phyloP scores from a whole-genome alignment of 2,113 vertebrate genomes.

The Probosciger aterrimus region DNA sequence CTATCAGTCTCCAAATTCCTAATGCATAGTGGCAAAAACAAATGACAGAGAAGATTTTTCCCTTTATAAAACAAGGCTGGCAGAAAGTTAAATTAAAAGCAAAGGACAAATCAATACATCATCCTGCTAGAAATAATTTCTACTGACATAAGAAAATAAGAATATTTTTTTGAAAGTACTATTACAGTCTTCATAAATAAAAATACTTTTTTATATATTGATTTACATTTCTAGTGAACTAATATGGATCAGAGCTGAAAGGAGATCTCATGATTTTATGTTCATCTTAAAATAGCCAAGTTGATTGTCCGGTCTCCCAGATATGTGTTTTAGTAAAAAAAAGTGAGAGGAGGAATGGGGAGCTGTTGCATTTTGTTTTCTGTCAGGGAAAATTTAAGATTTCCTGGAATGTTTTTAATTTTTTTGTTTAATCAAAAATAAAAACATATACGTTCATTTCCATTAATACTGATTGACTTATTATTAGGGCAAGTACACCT shows the following conservation, averaged over 20 bases:
- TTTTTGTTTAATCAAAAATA: background rate
- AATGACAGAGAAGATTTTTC: background rate
- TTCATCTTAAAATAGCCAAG: background rate
- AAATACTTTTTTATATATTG: background rate
- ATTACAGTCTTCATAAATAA: background rate
- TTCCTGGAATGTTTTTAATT: background rate
- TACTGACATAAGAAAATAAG: background rate
- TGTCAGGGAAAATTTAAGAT: background rate
- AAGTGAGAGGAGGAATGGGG: background rate
- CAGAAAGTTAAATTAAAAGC: background rate
- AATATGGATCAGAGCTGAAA: background rate
- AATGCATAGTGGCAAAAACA: background rate
- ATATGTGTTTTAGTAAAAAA: background rate
- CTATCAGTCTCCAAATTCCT: background rate
- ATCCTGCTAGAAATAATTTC: background rate
- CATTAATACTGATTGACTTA: background rate
- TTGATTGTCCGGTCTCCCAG: background rate
- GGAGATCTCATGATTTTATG: background rate
- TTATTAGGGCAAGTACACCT: background rate
- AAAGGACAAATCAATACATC: background rate
- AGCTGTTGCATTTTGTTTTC: background rate
- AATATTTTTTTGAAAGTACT: background rate
- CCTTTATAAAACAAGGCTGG: background rate
- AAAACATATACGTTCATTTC: background rate
- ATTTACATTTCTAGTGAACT: background rate